phyloP scores from a whole-genome alignment of 2,888 invertebrate species.

The Xestia rhomboidea region DNA sequence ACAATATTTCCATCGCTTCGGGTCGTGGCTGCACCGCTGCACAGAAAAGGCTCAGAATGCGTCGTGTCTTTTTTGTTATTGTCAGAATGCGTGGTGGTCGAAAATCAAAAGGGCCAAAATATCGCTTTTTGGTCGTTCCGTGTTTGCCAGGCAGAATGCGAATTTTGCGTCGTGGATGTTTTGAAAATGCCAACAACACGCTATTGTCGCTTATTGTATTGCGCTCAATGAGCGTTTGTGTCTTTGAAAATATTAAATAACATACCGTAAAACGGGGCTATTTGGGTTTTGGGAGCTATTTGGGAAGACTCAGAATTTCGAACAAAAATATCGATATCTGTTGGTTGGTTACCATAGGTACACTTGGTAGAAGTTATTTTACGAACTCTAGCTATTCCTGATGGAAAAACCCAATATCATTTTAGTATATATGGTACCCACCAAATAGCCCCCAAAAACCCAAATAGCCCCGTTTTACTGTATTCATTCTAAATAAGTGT shows the following conservation, averaged over 20 bases:
- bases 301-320: no score
- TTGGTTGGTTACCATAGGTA: no score
- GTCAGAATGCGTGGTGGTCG: neutral
- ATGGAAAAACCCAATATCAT: no score
- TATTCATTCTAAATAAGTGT: slow-evolving; percentile 26
- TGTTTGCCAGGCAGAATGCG: neutral
- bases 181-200: neutral
- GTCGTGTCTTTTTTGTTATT: neutral
- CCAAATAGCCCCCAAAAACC: no score
- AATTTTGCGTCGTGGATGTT: neutral
- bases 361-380: no score
- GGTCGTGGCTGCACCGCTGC: neutral
- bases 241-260: neutral
- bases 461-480: no score
- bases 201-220: neutral
- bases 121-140: neutral
- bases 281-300: no score
- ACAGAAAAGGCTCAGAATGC: neutral
- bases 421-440: no score
- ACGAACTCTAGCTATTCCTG: no score
- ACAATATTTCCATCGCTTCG: neutral
- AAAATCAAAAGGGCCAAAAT: neutral
- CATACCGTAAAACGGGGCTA: no score
- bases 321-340: no score
- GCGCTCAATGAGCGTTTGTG: neutral